Percentiles rank a stretch among this genome's conserved stretches.
phyloP scores from a whole-genome alignment of 2,797 vertebrate genomes.

The Varecia variegata region DNA sequence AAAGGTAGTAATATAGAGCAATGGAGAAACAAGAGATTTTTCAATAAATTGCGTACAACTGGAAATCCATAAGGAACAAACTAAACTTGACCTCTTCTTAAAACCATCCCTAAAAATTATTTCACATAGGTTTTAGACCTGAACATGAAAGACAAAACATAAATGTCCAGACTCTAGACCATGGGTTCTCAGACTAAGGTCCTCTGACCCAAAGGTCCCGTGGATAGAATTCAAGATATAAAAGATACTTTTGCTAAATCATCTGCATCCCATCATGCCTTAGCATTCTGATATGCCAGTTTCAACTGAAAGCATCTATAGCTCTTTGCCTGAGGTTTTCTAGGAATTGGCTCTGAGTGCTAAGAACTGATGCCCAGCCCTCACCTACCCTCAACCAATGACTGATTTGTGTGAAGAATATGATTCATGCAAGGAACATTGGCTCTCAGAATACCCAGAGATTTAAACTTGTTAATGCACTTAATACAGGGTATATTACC shows the following conservation, averaged over 20 bases:
- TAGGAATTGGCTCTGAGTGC: background rate
- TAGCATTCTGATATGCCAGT: background rate
- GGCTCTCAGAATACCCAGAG: background rate
- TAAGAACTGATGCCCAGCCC: background rate
- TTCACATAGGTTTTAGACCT: background rate
- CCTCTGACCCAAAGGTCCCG: background rate
- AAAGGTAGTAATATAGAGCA: background rate
- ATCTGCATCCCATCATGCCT: background rate
- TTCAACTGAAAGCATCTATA: background rate
- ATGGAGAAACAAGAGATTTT: background rate
- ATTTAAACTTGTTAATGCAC: background rate
- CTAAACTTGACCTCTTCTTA: background rate
- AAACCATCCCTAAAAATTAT: constrained; percentile 11
- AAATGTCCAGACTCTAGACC: background rate
- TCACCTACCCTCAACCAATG: background rate
- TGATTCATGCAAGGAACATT: background rate
- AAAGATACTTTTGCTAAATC: background rate
- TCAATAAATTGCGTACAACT: background rate
- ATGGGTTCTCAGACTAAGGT: background rate
- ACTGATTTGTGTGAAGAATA: background rate
- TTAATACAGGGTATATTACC: background rate
- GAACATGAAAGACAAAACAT: background rate
- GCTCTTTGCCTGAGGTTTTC: background rate
- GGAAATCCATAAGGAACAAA: background rate
- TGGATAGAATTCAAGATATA: background rate